Conservation (phyloP, 1,140 invertebrate genomes). For the Eubasilissa regina region DNA sequence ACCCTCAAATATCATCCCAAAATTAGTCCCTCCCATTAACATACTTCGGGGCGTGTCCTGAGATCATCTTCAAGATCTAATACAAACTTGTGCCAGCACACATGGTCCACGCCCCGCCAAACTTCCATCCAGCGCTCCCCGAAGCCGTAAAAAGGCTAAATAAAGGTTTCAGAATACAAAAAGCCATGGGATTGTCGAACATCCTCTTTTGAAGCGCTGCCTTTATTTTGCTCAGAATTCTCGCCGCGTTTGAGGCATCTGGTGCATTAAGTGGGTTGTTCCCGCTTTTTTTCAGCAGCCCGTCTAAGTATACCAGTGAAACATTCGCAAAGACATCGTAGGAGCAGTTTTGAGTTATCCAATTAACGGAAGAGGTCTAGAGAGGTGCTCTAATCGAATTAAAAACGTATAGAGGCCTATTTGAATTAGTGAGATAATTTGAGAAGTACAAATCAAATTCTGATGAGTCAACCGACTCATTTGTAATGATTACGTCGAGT, state of each 20-base stretch:
- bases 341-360: slow-evolving; percentile 29
- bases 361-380: slow-evolving; percentile 10
- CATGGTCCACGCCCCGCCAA: slow-evolving; percentile 1
- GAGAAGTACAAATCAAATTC: slow-evolving; percentile 36
- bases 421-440: slow-evolving; percentile 36
- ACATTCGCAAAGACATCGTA: neutral
- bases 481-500: slow-evolving; percentile 14
- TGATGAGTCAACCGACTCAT: slow-evolving; percentile 17
- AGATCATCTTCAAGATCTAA: slow-evolving; percentile 9
- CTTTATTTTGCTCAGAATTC: neutral
- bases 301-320: slow-evolving; percentile 10
- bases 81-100: slow-evolving; percentile 8
- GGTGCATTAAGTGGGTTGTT: slow-evolving; percentile 7
- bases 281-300: neutral
- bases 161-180: neutral
- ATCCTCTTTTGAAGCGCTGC: neutral
- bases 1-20: neutral
- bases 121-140: neutral
- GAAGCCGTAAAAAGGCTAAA: neutral
- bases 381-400: slow-evolving; percentile 12
- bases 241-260: neutral
- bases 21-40: slow-evolving; percentile 21
- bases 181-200: too few relatives aligned
- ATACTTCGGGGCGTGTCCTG: slow-evolving; percentile 5
- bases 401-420: slow-evolving; percentile 34